Percentiles rank a stretch among this genome's conserved stretches.
Conservation (phyloP, 2,797 vertebrate species). For the Ctenosaura bakeri region DNA sequence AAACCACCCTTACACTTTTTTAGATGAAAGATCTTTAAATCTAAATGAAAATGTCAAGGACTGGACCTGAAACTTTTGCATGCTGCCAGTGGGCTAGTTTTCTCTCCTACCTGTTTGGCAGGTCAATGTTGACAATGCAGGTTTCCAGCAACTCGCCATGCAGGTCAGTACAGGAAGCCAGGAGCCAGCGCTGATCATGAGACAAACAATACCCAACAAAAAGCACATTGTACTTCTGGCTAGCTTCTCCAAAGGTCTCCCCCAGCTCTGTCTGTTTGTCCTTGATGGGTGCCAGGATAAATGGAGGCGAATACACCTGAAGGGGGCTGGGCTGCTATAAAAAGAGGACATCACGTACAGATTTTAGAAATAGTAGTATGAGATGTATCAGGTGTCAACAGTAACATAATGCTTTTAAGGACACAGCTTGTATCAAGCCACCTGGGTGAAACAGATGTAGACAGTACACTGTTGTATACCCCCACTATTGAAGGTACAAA, state of each 20-base stretch:
- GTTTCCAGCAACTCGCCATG: constrained; percentile 95
- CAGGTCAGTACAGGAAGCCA: constrained; percentile 97
- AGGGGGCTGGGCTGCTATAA: constrained; percentile 90
- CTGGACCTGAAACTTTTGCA: neutral
- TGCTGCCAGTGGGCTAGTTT: neutral
- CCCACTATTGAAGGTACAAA: neutral
- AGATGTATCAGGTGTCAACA: too few species aligned
- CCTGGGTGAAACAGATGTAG: neutral
- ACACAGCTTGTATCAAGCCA: neutral
- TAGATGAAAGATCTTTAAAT: neutral
- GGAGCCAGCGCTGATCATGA: constrained; percentile 97
- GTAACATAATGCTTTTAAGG: too few species aligned
- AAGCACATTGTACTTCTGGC: constrained; percentile 93
- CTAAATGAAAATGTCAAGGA: too few species aligned
- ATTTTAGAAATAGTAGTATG: neutral
- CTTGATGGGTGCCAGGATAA: constrained; percentile 92
- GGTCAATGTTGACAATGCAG: constrained; percentile 94
- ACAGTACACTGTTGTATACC: too few species aligned
- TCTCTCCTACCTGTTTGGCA: constrained; percentile 90
- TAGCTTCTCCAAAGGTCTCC: constrained; percentile 91
- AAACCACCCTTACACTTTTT: constrained; percentile 5
- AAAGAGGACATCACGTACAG: constrained; percentile 32
- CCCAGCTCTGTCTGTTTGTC: constrained; percentile 93
- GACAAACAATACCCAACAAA: constrained; percentile 97
- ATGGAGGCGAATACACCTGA: constrained; percentile 93